Evolutionary conservation across 2,888 invertebrate species (phyloP).

Genomic region (Nephrotoma flavescens): DNA sequence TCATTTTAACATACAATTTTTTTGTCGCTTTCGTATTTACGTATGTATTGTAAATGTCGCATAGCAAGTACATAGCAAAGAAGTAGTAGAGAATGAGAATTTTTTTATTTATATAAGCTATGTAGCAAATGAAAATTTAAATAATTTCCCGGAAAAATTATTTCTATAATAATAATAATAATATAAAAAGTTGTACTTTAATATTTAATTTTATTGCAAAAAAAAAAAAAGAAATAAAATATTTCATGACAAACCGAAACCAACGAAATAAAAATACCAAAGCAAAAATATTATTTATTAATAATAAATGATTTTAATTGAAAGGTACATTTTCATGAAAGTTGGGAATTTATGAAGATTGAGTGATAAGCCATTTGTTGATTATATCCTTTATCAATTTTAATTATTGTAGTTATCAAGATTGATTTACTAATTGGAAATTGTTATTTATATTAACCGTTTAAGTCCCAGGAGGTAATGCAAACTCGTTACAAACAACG

Average conservation of each 20-base stretch:
- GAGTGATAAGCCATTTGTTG: too few species aligned
- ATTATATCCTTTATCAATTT: too few species aligned
- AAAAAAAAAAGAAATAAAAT: background rate
- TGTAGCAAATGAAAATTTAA: background rate
- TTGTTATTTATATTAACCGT: too few species aligned
- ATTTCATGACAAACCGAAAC: background rate
- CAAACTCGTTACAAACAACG: too few species aligned
- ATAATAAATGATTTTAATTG: too few species aligned
- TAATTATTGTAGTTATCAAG: too few species aligned
- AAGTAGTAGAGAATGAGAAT: background rate
- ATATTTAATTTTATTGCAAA: background rate
- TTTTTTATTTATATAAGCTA: background rate
- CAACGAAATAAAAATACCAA: background rate
- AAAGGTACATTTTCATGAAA: too few species aligned
- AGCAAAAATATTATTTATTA: too few species aligned
- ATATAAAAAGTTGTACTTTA: background rate
- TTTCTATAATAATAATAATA: background rate
- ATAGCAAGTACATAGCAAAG: background rate
- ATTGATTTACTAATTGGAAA: too few species aligned
- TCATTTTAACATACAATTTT: background rate
- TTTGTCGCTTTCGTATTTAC: background rate
- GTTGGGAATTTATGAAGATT: too few species aligned
- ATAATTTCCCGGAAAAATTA: background rate
- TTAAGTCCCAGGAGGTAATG: too few species aligned
- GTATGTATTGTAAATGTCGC: background rate